Base-by-base conservation (phyloP, 1,140 invertebrate species). In the Drosophila paulistorum region DNA sequence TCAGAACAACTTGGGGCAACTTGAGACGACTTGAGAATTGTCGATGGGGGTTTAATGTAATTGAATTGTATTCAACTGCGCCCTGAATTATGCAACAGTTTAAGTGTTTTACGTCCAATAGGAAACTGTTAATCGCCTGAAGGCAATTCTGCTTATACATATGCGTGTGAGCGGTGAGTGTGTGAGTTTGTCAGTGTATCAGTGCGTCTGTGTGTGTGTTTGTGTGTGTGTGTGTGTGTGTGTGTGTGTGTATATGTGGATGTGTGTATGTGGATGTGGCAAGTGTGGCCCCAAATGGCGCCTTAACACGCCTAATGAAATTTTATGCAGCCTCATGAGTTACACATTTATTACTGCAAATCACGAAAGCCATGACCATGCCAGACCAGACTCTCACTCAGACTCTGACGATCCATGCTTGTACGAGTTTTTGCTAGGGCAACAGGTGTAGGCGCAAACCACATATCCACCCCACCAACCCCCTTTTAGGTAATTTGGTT, bases 231-330 rank as follows among this genome's bases (percentile, higher is more conserved):
- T 35, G 5, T 6, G 45, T 48, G 54, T 3, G 35, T 26, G 6
- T n/a, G n/a, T n/a, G n/a, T n/a, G n/a, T n/a, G n/a, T n/a, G n/a
- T n/a, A n/a, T n/a, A n/a, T n/a, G n/a, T 23, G 17, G 23, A 33
- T 17, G 2, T 3, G 35, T 26, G 6, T 35, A 7, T 6, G 45
- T 48, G 54, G 54, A 26, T 64, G n/a, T 14, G 37, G 23, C 45
- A 68, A 65, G 73, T 77, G 81, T 65, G 66, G 37, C 62, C 13
- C 14, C 67, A 73, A 89, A 87, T 89, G 80, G 83, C 84, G 73
- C 65, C 76, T 77, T 79, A 80, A 74, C 84, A 83, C 68, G 84
- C 70, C 79, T 87, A 87, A 87, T 87, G 68, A 87, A 87, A 87
- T 89, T 87, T 87, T 84, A 87, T 84, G 80, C 84, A 80, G 70